phyloP scores from a whole-genome alignment of 2,797 vertebrate genomes.

The Periophthalmus magnuspinnatus region DNA sequence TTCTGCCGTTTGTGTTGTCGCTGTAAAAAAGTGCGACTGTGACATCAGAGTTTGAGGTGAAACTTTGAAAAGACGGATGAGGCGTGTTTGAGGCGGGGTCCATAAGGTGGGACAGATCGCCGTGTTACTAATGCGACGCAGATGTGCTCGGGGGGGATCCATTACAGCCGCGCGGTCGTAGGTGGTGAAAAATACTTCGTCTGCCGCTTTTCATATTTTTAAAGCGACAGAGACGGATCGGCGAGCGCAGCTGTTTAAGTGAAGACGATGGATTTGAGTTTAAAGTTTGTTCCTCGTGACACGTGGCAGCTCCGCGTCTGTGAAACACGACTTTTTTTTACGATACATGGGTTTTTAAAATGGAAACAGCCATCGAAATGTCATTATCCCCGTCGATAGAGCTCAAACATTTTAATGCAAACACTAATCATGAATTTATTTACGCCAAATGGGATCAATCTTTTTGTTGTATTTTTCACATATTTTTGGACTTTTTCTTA shows the following conservation, averaged over 20 bases:
- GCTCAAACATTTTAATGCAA: neutral
- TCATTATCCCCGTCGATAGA: neutral
- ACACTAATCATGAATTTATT: neutral
- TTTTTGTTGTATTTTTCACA: too few relatives aligned
- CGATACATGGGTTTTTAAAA: neutral
- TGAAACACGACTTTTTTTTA: neutral
- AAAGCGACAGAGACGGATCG: neutral
- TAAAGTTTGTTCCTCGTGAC: slow-evolving; percentile 6
- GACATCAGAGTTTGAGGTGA: slow-evolving; percentile 5
- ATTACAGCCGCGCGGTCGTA: slow-evolving; percentile 9
- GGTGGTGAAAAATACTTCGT: slow-evolving; percentile 16
- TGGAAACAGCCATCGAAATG: neutral
- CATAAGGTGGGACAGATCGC: neutral
- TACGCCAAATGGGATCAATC: neutral
- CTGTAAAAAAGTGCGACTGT: neutral
- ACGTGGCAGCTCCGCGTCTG: neutral
- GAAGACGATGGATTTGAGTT: slow-evolving; percentile 11
- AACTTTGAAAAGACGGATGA: neutral
- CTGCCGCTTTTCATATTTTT: slow-evolving; percentile 8
- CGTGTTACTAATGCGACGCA: neutral
- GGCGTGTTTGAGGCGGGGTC: neutral
- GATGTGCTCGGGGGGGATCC: slow-evolving; percentile 8
- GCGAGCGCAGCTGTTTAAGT: slow-evolving; percentile 13
- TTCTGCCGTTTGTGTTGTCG: neutral
- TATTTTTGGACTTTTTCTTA: neutral